phyloP scores from a whole-genome alignment of 2,113 vertebrate species.

The Verasper variegatus region DNA sequence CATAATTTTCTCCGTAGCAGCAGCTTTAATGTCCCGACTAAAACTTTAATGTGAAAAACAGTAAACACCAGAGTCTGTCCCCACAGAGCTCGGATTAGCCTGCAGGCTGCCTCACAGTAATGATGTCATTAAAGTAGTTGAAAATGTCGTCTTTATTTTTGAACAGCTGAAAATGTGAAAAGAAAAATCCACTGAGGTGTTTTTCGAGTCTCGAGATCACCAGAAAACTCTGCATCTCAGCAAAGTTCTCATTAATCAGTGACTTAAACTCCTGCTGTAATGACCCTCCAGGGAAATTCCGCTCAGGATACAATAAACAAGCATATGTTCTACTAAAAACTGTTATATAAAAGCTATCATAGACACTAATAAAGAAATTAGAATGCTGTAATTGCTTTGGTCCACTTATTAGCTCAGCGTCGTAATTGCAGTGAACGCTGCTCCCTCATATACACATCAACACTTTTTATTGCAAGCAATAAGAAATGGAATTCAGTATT shows the following conservation, averaged over 20 bases:
- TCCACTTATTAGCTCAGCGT: not conserved
- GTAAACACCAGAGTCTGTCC: not conserved
- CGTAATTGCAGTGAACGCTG: not conserved
- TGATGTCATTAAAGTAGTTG: not conserved
- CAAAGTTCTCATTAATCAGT: not conserved
- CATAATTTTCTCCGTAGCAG: not conserved
- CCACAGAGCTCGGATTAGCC: not conserved
- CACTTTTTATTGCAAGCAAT: constrained; percentile 23
- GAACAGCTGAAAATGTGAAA: not conserved
- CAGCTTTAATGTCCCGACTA: not conserved
- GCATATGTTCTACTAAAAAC: not conserved
- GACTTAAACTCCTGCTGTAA: not conserved
- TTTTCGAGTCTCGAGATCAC: not conserved
- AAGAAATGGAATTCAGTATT: constrained; percentile 16
- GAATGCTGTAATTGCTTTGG: constrained; percentile 19
- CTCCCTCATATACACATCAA: not conserved
- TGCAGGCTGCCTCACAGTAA: not conserved
- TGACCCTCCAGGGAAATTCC: not conserved
- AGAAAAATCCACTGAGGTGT: not conserved
- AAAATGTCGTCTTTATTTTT: not conserved
- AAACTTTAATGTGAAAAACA: not conserved
- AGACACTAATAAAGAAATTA: constrained; percentile 28
- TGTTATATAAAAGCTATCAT: constrained; percentile 6
- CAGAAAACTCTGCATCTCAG: not conserved
- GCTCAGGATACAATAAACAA: constrained; percentile 15